Percentiles rank a stretch among this genome's conserved stretches.
Evolutionary conservation across 2,113 vertebrate genomes (phyloP).

Genomic region (Triplophysa rosa): DNA sequence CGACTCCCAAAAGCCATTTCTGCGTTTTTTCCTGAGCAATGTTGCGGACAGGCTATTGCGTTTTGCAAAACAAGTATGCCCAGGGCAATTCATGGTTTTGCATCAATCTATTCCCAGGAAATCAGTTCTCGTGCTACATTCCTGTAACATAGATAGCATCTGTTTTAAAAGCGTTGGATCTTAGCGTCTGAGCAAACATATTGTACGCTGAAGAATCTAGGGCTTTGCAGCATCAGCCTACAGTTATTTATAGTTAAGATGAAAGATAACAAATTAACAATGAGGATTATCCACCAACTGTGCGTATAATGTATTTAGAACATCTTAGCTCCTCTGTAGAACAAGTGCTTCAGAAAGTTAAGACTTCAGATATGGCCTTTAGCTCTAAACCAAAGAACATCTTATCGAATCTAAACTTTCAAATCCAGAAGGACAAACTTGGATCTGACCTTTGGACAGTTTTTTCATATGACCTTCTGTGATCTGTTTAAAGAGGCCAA

Average conservation of each 20-base stretch:
- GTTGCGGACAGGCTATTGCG: conserved; percentile 13
- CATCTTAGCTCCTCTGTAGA: neutral
- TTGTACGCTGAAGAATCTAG: conserved; percentile 35
- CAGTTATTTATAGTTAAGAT: conserved; percentile 34
- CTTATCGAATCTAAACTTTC: neutral
- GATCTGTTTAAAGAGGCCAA: too few species aligned
- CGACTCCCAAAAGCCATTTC: neutral
- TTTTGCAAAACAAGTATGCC: conserved; percentile 29
- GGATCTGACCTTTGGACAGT: neutral
- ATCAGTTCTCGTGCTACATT: conserved; percentile 2
- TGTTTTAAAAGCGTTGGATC: conserved; percentile 20
- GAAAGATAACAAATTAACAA: conserved; percentile 27
- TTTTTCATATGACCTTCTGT: neutral
- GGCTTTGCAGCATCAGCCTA: conserved; percentile 1
- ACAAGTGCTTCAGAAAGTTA: neutral
- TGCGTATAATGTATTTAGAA: neutral
- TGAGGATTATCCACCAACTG: conserved; percentile 25
- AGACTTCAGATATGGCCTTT: neutral
- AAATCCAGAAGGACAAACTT: neutral
- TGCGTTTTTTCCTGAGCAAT: neutral
- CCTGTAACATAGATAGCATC: conserved; percentile 12
- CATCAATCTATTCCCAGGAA: conserved; percentile 14
- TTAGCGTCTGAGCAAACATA: conserved; percentile 26
- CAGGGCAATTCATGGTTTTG: conserved; percentile 32
- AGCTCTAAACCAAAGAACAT: neutral